Evolutionary conservation across 2,888 invertebrate species (phyloP).

Genomic region (Mactromeris polynyma): DNA sequence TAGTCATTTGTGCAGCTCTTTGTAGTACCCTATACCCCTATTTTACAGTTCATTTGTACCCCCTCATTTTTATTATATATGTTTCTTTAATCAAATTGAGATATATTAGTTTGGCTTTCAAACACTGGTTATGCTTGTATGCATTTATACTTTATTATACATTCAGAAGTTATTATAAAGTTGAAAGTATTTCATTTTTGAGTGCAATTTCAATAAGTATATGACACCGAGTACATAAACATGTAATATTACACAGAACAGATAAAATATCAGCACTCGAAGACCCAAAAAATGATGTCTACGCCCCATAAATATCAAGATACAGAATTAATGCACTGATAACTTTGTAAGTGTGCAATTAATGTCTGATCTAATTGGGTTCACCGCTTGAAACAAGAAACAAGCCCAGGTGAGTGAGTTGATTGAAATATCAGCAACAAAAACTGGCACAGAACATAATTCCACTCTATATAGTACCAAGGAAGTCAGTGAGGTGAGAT

Average conservation of each 20-base stretch:
- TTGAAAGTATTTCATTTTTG: neutral
- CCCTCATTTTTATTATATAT: too few species aligned
- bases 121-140: too few species aligned
- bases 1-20: too few species aligned
- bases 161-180: too few species aligned
- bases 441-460: conserved; percentile 18
- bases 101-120: too few species aligned
- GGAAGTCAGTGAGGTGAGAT: neutral
- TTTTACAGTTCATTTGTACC: too few species aligned
- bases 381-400: neutral
- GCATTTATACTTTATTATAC: too few species aligned
- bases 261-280: neutral
- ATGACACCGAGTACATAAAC: neutral
- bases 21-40: too few species aligned
- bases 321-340: neutral
- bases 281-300: neutral
- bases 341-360: neutral
- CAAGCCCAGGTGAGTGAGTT: neutral
- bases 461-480: neutral
- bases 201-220: neutral
- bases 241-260: neutral
- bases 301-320: neutral
- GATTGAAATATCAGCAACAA: neutral
- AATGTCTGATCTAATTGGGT: neutral
- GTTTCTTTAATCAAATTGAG: too few species aligned